Percentiles rank a stretch among this genome's conserved stretches.
Conservation (phyloP, 1,140 invertebrate species). For the Brachionus sp. region DNA sequence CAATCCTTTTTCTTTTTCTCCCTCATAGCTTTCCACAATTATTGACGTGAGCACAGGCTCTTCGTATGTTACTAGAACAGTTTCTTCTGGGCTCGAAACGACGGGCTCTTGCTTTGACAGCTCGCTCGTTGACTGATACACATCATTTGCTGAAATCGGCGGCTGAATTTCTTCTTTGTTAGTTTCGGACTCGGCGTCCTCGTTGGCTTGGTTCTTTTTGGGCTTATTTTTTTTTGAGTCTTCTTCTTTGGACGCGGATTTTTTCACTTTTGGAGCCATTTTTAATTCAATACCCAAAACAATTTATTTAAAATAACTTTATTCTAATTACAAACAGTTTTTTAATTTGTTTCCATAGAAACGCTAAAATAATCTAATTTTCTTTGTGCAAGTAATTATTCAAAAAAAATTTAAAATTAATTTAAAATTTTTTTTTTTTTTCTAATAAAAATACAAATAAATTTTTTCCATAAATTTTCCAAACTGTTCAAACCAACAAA, state of each 20-base stretch:
- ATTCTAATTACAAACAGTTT: neutral
- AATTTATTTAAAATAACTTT: neutral
- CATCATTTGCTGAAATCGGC: neutral
- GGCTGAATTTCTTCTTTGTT: conserved; percentile 2
- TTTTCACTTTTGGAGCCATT: conserved; percentile 14
- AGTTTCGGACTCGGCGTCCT: neutral
- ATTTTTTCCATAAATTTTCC: too few species aligned
- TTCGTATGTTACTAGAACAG: conserved; percentile 50
- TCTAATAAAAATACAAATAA: too few species aligned
- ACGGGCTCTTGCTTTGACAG: conserved; percentile 5
- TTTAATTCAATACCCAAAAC: neutral
- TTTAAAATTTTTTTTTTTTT: too few species aligned
- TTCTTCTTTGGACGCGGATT: conserved; percentile 25
- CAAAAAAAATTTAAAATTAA: too few species aligned
- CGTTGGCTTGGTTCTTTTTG: neutral
- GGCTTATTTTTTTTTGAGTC: neutral
- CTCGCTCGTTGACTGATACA: neutral
- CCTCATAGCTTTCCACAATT: conserved; percentile 57
- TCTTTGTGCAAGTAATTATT: neutral
- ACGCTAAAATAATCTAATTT: neutral
- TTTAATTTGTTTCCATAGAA: neutral
- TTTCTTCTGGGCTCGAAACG: neutral
- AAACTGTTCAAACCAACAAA: too few species aligned
- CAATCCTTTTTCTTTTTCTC: conserved; percentile 55
- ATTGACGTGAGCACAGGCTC: conserved; percentile 55